phyloP scores from a whole-genome alignment of 2,888 invertebrate species.

The Operophtera brumata region DNA sequence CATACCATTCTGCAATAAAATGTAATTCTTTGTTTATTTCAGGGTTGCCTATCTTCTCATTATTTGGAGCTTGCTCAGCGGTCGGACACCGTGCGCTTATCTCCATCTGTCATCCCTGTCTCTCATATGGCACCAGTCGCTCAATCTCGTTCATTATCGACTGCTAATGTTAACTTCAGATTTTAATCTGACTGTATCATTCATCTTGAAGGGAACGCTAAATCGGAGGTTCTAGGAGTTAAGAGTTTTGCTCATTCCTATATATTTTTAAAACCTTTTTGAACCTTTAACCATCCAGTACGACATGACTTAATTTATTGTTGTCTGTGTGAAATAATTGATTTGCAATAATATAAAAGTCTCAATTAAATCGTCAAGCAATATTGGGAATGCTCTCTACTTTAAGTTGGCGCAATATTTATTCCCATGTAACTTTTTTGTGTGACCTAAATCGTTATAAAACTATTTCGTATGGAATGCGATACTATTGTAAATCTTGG shows the following conservation, averaged over 20 bases:
- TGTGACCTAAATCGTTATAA: constrained; percentile 20
- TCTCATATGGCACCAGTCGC: constrained; percentile 60
- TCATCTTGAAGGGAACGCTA: constrained; percentile 40
- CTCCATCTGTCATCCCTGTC: constrained; percentile 70
- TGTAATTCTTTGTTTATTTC: constrained; percentile 35
- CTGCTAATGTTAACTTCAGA: constrained; percentile 50
- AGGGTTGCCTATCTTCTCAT: constrained; percentile 56
- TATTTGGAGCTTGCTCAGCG: constrained; percentile 52
- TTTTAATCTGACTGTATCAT: constrained; percentile 42
- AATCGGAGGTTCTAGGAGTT: constrained; percentile 30
- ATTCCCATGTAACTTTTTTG: constrained; percentile 26
- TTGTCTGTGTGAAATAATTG: constrained; percentile 49
- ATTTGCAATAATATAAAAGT: constrained; percentile 40
- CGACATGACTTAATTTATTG: constrained; percentile 62
- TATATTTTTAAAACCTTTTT: constrained; percentile 40
- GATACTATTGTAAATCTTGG: constrained; percentile 29
- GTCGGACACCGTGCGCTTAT: constrained; percentile 44
- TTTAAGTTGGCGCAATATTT: constrained; percentile 36
- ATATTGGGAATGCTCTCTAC: constrained; percentile 59
- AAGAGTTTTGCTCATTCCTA: constrained; percentile 51
- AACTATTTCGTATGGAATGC: constrained; percentile 19
- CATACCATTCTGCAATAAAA: too few species aligned
- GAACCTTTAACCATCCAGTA: constrained; percentile 60
- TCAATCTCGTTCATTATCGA: constrained; percentile 64
- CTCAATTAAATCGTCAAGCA: constrained; percentile 73